phyloP scores from a whole-genome alignment of 2,113 vertebrate species.

The human region DNA sequence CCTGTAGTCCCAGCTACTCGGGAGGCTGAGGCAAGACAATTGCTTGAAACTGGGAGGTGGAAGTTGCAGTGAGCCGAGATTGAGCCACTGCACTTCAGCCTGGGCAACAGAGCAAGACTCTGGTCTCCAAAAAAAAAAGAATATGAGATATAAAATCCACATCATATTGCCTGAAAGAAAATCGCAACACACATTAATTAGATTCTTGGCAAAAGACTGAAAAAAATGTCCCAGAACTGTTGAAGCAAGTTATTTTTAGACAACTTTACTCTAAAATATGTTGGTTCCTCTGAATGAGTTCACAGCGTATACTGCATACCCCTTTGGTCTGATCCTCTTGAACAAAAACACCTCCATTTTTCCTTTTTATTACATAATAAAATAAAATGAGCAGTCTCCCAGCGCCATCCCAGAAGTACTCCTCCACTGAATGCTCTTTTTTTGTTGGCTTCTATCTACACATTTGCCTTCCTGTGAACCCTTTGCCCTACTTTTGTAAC shows the following conservation, averaged over 20 bases:
- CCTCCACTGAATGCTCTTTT: slow-evolving; percentile 17
- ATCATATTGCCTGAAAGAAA: slow-evolving; percentile 32
- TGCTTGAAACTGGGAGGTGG: too few relatives aligned
- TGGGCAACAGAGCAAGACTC: too few relatives aligned
- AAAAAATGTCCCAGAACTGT: slow-evolving; percentile 68
- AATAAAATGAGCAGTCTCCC: slow-evolving; percentile 50
- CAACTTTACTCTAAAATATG: slow-evolving; percentile 68
- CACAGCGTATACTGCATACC: slow-evolving; percentile 50
- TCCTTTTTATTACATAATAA: slow-evolving; percentile 55
- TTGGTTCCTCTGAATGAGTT: slow-evolving; percentile 69
- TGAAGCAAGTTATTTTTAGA: slow-evolving; percentile 79
- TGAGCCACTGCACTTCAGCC: too few relatives aligned
- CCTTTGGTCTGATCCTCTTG: slow-evolving; percentile 51
- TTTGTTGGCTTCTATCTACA: background rate
- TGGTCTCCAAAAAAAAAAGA: background rate
- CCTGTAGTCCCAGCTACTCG: too few relatives aligned
- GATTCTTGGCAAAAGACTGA: slow-evolving; percentile 73
- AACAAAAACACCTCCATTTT: background rate
- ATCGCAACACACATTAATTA: slow-evolving; percentile 48
- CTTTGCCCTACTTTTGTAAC: background rate
- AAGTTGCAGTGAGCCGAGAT: too few relatives aligned
- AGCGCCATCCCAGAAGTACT: slow-evolving; percentile 17
- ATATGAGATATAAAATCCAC: slow-evolving; percentile 1
- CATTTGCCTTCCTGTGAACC: background rate
- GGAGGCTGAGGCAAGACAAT: too few relatives aligned